phyloP scores from a whole-genome alignment of 2,113 vertebrate genomes.

The Montifringilla adamsi region DNA sequence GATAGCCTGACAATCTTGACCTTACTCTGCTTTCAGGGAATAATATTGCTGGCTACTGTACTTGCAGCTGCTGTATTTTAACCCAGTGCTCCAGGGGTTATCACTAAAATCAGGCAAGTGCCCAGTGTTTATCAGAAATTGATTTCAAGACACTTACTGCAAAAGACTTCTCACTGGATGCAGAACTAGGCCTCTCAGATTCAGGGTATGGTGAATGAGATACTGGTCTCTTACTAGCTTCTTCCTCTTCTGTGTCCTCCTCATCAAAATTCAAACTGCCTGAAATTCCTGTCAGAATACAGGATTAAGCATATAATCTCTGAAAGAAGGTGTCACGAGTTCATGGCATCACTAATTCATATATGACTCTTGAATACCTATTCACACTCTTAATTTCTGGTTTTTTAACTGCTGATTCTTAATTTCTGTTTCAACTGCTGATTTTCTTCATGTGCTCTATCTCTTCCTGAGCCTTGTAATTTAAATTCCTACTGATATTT shows the following conservation, averaged over 20 bases:
- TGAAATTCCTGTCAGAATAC: constrained; percentile 81
- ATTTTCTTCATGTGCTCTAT: neutral
- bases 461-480: neutral
- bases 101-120: neutral
- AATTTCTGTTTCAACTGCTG: neutral
- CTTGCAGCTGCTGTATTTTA: neutral
- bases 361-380: neutral
- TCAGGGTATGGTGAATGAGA: constrained; percentile 73
- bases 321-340: neutral
- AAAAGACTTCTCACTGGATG: constrained; percentile 79
- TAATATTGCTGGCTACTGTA: neutral
- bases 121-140: neutral
- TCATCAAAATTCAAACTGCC: constrained; percentile 94
- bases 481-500: neutral
- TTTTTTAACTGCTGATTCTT: neutral
- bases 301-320: neutral
- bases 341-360: neutral
- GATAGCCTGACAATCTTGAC: neutral
- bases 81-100: neutral
- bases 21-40: neutral
- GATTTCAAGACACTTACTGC: constrained; percentile 72
- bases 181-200: constrained; percentile 78
- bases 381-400: neutral
- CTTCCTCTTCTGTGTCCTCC: constrained; percentile 78
- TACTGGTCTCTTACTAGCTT: constrained; percentile 59